A percentile compares a stretch with the other conserved stretches of the same genome.
These are phyloP conservation scores for Penaeus japonicus DNA, from an alignment of 1,140 invertebrate genomes.

Conservation along the genomic window DNA sequence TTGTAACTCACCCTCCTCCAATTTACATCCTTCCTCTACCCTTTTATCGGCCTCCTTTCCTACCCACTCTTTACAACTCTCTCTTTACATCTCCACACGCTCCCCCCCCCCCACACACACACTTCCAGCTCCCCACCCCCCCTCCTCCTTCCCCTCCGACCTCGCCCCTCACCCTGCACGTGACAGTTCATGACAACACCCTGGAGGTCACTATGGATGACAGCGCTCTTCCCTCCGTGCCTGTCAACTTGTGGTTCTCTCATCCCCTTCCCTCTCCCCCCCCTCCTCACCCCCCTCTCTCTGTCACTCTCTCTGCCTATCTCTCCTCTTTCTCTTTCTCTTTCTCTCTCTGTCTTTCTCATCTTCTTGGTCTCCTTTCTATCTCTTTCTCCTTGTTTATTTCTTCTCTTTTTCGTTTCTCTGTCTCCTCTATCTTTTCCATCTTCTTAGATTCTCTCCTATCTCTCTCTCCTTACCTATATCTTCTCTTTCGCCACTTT, in stretches of 20 bases:
- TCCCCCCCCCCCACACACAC: not conserved
- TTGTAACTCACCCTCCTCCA: not conserved
- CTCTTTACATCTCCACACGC: not conserved
- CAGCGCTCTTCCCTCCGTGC: too few species aligned
- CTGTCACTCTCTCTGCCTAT: too few species aligned
- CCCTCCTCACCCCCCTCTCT: not conserved
- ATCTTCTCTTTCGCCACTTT: not conserved
- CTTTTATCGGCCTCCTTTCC: not conserved
- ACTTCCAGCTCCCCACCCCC: not conserved
- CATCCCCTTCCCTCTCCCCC: not conserved
- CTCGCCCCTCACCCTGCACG: not conserved
- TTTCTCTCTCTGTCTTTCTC: too few species aligned
- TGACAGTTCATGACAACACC: too few species aligned
- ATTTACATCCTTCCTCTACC: not conserved
- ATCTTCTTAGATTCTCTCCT: not conserved
- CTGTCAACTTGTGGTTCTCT: not conserved
- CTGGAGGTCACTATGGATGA: too few species aligned
- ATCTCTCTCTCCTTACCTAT: not conserved
- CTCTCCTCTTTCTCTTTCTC: too few species aligned
- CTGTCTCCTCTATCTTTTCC: too few species aligned
- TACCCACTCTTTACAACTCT: too few species aligned
- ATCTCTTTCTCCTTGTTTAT: not conserved
- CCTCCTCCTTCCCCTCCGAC: not conserved
- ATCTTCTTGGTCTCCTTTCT: not conserved
- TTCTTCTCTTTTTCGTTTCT: not conserved